These are phyloP conservation scores for Neopipo cinnamomea DNA, from an alignment of 2,113 vertebrate genomes.

Conservation along the genomic window DNA sequence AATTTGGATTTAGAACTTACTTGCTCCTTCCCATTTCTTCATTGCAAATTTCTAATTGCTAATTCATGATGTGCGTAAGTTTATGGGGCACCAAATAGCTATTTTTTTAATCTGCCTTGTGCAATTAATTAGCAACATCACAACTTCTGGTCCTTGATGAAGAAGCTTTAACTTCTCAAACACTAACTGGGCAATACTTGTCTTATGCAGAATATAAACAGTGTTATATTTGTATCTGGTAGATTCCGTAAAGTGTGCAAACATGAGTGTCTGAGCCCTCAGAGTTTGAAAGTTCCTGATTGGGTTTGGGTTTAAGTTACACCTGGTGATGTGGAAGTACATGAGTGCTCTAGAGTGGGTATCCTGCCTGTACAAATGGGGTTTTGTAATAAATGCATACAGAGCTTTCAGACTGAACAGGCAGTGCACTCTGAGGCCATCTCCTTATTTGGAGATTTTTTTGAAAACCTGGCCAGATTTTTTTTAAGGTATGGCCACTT, in stretches of 20 bases:
- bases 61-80: neutral
- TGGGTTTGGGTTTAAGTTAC: neutral
- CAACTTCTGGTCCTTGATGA: neutral
- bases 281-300: neutral
- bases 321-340: neutral
- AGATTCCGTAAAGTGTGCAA: neutral
- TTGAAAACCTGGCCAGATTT: neutral
- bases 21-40: neutral
- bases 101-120: neutral
- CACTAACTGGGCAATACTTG: neutral
- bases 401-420: neutral
- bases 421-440: rapidly evolving
- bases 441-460: neutral
- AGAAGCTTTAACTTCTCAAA: neutral
- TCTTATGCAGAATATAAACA: neutral
- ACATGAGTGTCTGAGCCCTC: neutral
- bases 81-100: neutral
- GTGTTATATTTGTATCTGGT: neutral
- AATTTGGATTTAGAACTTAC: neutral
- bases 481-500: neutral
- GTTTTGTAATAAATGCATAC: neutral
- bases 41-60: neutral
- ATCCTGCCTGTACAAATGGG: neutral
- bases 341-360: rapidly evolving
- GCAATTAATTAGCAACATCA: neutral